Percentiles rank a stretch among this genome's conserved stretches.
Conservation (phyloP, 2,888 invertebrate genomes). For the Eupithecia vulgata region DNA sequence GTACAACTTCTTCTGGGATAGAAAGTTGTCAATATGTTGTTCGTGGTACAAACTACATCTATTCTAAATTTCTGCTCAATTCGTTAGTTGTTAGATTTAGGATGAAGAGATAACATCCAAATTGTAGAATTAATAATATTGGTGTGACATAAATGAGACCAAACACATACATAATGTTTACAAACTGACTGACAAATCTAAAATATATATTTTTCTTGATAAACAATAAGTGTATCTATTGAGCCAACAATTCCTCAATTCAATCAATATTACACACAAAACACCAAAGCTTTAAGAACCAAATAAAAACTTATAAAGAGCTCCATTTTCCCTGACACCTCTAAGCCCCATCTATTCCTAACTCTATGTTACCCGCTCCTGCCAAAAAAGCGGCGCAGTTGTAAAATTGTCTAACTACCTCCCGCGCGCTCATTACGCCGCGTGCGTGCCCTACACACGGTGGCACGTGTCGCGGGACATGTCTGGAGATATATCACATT, state of each 20-base stretch:
- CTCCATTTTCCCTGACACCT: not conserved
- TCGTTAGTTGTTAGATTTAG: not conserved
- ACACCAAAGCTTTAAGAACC: not conserved
- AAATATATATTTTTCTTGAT: not conserved
- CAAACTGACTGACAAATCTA: not conserved
- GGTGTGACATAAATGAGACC: not conserved
- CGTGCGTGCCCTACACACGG: conserved; percentile 67
- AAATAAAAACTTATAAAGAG: not conserved
- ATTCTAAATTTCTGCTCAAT: not conserved
- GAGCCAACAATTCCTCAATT: not conserved
- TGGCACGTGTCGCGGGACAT: conserved; percentile 46
- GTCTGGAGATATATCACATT: conserved; percentile 50
- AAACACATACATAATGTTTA: not conserved
- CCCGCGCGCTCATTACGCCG: conserved; percentile 80
- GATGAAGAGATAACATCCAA: not conserved
- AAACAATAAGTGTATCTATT: not conserved
- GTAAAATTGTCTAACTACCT: conserved; percentile 84
- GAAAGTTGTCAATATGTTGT: not conserved
- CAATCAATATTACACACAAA: not conserved
- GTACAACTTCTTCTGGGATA: not conserved
- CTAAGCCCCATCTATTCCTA: conserved; percentile 45
- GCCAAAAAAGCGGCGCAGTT: conserved; percentile 83
- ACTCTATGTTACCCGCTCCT: conserved; percentile 74
- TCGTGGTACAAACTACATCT: not conserved
- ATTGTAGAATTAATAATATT: not conserved